Evolutionary conservation across 2,113 vertebrate genomes (phyloP).

Genomic region (Phalacrocorax pelagicus): DNA sequence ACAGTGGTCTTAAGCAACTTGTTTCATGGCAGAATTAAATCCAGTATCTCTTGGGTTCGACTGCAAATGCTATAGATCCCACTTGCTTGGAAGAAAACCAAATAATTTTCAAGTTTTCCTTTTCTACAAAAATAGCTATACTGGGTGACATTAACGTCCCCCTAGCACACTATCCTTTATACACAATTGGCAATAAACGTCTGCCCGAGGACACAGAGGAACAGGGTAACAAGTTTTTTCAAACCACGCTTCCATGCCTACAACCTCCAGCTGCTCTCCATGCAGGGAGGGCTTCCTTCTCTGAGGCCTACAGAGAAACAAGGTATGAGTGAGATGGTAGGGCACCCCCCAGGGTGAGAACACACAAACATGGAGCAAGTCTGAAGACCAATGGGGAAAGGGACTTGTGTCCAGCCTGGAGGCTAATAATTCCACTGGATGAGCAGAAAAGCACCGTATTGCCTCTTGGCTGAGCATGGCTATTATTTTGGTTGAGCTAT

Average conservation of each 20-base stretch:
- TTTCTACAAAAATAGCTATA: not conserved
- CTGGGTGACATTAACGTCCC: accelerated
- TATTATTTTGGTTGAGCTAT: not conserved
- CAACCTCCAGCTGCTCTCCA: not conserved
- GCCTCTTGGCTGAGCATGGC: not conserved
- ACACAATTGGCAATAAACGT: not conserved
- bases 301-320: not conserved
- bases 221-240: not conserved
- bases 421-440: accelerated
- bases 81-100: not conserved
- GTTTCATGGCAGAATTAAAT: not conserved
- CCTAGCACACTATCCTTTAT: not conserved
- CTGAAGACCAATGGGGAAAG: not conserved
- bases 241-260: not conserved
- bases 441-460: accelerated
- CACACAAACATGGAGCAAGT: not conserved
- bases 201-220: not conserved
- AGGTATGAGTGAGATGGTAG: not conserved
- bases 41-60: not conserved
- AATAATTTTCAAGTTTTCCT: not conserved
- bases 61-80: not conserved
- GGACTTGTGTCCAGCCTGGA: not conserved
- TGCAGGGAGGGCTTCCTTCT: not conserved
- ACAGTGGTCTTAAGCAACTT: not conserved
- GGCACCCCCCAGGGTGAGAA: not conserved